A percentile compares a stretch with the other conserved stretches of the same genome.
Evolutionary conservation across 2,797 vertebrate genomes (phyloP).

Genomic region (Ficedula albicollis): DNA sequence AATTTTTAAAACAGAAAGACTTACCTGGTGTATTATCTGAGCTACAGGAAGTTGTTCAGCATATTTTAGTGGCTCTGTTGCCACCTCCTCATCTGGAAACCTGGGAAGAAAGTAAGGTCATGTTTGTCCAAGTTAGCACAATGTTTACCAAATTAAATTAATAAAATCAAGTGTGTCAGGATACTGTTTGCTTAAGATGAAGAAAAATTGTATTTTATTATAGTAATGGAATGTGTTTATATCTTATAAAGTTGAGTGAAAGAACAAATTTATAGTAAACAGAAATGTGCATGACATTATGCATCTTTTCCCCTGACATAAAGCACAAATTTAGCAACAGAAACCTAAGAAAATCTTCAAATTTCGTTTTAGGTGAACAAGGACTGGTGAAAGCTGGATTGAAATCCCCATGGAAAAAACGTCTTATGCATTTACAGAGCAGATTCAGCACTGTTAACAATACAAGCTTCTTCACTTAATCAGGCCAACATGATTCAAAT

Average conservation of each 20-base stretch:
- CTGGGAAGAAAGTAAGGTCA: slow-evolving; percentile 32
- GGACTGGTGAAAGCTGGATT: neutral
- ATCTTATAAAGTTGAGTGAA: neutral
- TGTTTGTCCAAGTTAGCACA: neutral
- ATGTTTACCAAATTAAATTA: neutral
- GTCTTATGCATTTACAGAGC: neutral
- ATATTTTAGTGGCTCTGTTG: slow-evolving; percentile 78
- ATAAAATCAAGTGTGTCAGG: neutral
- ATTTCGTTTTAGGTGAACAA: neutral
- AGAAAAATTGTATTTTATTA: neutral
- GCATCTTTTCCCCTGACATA: neutral
- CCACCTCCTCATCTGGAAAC: slow-evolving; percentile 57
- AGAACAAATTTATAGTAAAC: neutral
- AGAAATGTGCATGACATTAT: neutral
- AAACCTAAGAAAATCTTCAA: neutral
- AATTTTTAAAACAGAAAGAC: slow-evolving; percentile 23
- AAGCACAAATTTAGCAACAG: neutral
- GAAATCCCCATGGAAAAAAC: neutral
- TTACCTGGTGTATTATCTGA: slow-evolving; percentile 96
- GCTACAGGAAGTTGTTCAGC: slow-evolving; percentile 93
- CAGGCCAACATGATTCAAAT: neutral
- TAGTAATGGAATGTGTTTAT: neutral
- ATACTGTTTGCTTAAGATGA: neutral
- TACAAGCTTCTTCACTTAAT: neutral
- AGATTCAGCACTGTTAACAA: neutral